These are phyloP conservation scores for Vidua chalybeata DNA, from an alignment of 2,113 vertebrate species.

Conservation along the genomic window DNA sequence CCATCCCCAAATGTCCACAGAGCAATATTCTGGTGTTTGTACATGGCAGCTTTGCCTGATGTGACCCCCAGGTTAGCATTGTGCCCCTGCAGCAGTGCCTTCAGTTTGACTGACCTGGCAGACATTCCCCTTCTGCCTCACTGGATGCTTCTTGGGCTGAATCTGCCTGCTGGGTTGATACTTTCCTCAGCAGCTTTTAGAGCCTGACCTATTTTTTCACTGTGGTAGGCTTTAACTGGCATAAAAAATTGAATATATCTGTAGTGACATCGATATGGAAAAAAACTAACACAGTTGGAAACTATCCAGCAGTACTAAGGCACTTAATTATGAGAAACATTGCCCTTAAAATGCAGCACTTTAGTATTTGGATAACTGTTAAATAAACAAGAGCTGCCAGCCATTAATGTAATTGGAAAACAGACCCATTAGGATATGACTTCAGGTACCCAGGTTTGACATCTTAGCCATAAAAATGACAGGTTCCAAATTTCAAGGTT, in stretches of 20 bases:
- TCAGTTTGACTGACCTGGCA: not conserved
- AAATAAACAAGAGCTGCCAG: not conserved
- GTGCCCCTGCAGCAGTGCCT: not conserved
- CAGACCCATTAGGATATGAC: not conserved
- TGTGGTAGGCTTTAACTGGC: not conserved
- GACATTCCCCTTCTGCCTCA: not conserved
- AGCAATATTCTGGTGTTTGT: not conserved
- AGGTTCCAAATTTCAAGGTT: not conserved
- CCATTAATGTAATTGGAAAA: not conserved
- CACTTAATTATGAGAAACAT: not conserved
- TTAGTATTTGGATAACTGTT: not conserved
- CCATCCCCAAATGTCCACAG: not conserved
- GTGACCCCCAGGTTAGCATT: rapidly evolving
- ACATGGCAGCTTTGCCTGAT: not conserved
- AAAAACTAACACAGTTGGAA: not conserved
- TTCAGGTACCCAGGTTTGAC: not conserved
- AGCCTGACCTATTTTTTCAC: constrained; percentile 39
- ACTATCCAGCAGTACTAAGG: not conserved
- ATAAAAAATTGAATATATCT: not conserved
- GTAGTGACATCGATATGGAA: not conserved
- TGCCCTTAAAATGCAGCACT: not conserved
- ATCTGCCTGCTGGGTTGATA: not conserved
- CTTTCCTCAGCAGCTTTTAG: not conserved
- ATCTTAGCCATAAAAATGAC: not conserved
- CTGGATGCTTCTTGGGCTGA: not conserved